Conservation (phyloP, 2,113 vertebrate genomes). For the Gadus macrocephalus region DNA sequence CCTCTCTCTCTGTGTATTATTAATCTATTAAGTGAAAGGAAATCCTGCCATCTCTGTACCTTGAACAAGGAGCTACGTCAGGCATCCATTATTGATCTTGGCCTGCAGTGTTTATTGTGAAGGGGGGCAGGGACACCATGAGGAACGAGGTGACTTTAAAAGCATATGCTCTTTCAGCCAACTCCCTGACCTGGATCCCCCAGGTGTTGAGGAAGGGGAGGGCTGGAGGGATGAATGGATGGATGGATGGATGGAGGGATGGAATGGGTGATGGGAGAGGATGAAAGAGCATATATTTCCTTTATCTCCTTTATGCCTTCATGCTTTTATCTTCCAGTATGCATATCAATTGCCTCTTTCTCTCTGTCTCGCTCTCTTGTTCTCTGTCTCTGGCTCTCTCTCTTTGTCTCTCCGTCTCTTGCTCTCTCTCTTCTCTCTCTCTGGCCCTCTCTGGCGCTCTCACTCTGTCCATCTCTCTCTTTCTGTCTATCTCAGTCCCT, state of each 20-base stretch:
- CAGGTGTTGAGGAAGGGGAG: no score
- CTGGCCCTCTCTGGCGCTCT: no score
- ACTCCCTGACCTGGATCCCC: background rate
- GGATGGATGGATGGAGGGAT: background rate
- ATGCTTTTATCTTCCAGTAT: conserved; percentile 10
- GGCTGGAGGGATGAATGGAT: background rate
- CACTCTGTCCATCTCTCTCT: no score
- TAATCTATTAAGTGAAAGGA: conserved; percentile 71
- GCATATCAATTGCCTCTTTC: conserved; percentile 30
- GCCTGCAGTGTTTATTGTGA: conserved; percentile 55
- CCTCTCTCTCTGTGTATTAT: conserved; percentile 68
- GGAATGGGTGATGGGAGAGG: background rate
- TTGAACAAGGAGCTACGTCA: conserved; percentile 58
- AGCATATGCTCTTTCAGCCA: background rate
- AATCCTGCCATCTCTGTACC: conserved; percentile 40
- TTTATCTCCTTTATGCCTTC: no score
- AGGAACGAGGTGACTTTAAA: background rate
- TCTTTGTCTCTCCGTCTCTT: conserved; percentile 11
- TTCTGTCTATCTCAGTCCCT: conserved; percentile 1
- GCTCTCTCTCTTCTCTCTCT: no score
- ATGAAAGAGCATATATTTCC: background rate
- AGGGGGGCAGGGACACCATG: conserved; percentile 37
- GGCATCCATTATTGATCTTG: conserved; percentile 70
- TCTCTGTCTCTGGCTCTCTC: conserved; percentile 7
- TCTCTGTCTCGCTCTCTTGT: conserved; percentile 12